Evolutionary conservation across 2,113 vertebrate species (phyloP), one percentile per base, ranked within the genome.

Genomic region (Leucosticte australis): DNA sequence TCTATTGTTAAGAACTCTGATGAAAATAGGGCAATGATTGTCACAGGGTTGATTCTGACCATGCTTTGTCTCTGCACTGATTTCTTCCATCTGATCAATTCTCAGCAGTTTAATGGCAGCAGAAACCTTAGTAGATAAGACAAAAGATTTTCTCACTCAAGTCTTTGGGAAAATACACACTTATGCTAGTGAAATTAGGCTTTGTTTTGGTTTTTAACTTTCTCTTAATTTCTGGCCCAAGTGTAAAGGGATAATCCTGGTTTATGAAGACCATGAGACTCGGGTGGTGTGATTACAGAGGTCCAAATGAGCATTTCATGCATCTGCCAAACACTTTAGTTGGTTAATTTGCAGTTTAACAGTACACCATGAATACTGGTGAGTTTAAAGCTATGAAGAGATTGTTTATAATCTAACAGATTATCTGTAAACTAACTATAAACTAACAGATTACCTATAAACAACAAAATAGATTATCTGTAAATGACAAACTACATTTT

Each of bases 291-390:
- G 41, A 74, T 26, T 27, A 18, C n/a, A 65, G 68, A 74, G 11
- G 8, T 41, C 27, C 39, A 64, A 59, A 83, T 7, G 8, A 83
- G 17, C 7, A 53, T 77, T 90, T 82, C 11, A 19, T n/a, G 14
- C 20, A 64, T 50, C 27, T 7, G 1, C 8, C 0, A 0, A 68
- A 42, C 11, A 46, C 6, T 59, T 70, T 10, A n/a, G 26, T 16
- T 56, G 18, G 33, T 42, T 82, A 37, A 64, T 60, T 78, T 85
- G 35, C 15, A 60, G 13, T 0, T 56, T 69, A 55, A 21, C 11
- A 37, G 3, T 35, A 33, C 35, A 31, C 39, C 3, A 13, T 55
- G 41, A 69, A 47, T 55, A 50, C 4, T 60, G 6, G 3, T 37
- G 46, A 64, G 6, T 50, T 92, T 50, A 63, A 87, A 39, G 37